phyloP scores from a whole-genome alignment of 2,888 invertebrate genomes.

The Sturmia bella region DNA sequence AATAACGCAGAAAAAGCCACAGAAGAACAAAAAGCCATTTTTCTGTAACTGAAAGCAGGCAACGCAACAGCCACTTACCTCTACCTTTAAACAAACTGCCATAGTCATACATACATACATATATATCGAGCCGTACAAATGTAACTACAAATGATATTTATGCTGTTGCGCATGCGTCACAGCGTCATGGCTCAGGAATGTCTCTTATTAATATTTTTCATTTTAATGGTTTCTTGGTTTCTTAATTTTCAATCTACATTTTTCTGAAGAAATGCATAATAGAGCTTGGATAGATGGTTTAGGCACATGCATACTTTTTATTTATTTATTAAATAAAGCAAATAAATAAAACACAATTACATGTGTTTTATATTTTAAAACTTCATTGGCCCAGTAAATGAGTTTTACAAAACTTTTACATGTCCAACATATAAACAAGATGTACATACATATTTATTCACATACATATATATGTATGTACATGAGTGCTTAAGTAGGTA shows the following conservation, averaged over 20 bases:
- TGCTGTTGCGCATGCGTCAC: conserved; percentile 69
- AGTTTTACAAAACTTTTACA: too few relatives aligned
- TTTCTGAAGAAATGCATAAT: not conserved
- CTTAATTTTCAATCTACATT: conserved; percentile 2
- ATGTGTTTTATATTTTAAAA: not conserved
- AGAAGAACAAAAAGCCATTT: conserved; percentile 44
- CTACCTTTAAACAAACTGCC: conserved; percentile 51
- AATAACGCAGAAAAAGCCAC: conserved; percentile 26
- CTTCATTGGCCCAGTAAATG: conserved; percentile 3
- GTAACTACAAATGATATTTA: conserved; percentile 37
- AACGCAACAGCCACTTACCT: conserved; percentile 13
- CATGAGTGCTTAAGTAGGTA: not conserved
- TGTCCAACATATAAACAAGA: not conserved
- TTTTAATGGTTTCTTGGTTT: conserved; percentile 36
- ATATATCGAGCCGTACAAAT: too few relatives aligned
- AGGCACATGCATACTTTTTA: conserved; percentile 13
- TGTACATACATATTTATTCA: not conserved
- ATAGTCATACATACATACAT: not conserved
- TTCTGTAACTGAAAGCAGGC: conserved; percentile 14
- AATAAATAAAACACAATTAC: conserved; percentile 1
- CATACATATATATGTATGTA: too few relatives aligned
- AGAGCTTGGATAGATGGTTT: not conserved
- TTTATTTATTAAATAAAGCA: conserved; percentile 10
- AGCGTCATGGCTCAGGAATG: conserved; percentile 78
- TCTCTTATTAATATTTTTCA: conserved; percentile 77